These are phyloP conservation scores for Pristionchus exspectatus DNA, from an alignment of 2,888 invertebrate genomes.

Conservation along the genomic window DNA sequence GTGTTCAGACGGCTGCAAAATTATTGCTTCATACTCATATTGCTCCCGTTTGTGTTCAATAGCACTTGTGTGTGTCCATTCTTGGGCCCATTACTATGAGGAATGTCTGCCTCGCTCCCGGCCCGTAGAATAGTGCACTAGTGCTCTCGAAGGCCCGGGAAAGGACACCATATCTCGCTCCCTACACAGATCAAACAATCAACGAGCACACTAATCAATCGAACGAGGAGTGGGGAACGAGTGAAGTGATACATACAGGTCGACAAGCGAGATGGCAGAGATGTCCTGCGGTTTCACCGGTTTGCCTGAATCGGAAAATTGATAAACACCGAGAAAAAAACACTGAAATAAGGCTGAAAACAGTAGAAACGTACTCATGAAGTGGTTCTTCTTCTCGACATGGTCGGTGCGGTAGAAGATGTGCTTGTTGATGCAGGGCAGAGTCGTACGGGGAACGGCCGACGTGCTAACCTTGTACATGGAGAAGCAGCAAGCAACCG, in stretches of 20 bases:
- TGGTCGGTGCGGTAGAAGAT: constrained; percentile 53
- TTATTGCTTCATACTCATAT: background rate
- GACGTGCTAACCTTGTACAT: constrained; percentile 55
- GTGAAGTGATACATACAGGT: constrained; percentile 17
- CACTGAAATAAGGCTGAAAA: background rate
- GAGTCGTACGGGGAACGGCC: constrained; percentile 55
- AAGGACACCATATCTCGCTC: background rate
- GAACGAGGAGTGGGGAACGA: background rate
- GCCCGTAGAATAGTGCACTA: background rate
- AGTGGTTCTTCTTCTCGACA: constrained; percentile 43
- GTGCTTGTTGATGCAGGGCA: constrained; percentile 47
- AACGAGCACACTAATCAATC: constrained; percentile 42
- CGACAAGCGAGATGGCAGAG: constrained; percentile 48
- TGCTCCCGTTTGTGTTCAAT: background rate
- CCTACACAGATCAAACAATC: constrained; percentile 6
- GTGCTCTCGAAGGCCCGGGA: background rate
- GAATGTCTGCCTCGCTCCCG: background rate
- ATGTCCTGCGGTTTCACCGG: constrained; percentile 39
- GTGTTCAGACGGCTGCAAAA: constrained; percentile 53
- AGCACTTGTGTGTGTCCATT: background rate
- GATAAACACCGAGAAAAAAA: background rate
- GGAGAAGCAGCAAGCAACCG: background rate
- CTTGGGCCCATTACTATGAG: too few species aligned
- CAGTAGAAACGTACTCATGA: background rate
- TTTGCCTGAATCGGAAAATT: constrained; percentile 29